phyloP scores from a whole-genome alignment of 2,888 invertebrate genomes.

The Arge pagana region DNA sequence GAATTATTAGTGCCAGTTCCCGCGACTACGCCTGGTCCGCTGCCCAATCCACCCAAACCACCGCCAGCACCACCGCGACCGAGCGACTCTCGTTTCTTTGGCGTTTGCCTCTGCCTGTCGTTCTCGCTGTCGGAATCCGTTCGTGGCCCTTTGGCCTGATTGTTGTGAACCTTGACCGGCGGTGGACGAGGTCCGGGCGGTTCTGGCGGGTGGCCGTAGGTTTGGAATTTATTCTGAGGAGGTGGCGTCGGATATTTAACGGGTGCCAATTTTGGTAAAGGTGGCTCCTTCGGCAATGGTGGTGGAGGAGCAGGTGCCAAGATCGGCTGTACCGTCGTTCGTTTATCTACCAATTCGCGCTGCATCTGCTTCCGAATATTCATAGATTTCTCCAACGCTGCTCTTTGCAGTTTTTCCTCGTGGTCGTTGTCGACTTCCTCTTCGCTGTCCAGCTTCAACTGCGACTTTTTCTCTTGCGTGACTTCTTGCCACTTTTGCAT shows the following conservation, averaged over 20 bases:
- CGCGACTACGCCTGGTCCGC: constrained; percentile 33
- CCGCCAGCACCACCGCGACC: too few relatives aligned
- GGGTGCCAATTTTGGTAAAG: constrained; percentile 45
- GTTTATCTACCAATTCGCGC: constrained; percentile 51
- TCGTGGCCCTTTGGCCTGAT: constrained; percentile 65
- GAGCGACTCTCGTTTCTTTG: constrained; percentile 21
- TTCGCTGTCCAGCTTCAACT: constrained; percentile 41
- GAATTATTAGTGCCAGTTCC: constrained; percentile 25
- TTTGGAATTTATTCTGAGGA: constrained; percentile 49
- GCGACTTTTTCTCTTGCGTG: constrained; percentile 57
- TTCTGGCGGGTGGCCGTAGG: constrained; percentile 48
- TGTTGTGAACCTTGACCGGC: constrained; percentile 51
- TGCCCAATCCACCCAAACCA: constrained; percentile 33
- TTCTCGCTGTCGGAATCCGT: constrained; percentile 60
- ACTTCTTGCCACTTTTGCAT: constrained; percentile 61
- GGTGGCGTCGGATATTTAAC: constrained; percentile 53
- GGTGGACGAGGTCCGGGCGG: constrained; percentile 48
- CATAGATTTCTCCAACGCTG: constrained; percentile 50
- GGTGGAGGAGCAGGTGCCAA: constrained; percentile 50
- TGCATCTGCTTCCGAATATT: constrained; percentile 54
- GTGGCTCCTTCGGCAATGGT: constrained; percentile 59
- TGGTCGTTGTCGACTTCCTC: constrained; percentile 52
- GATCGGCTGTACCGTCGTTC: constrained; percentile 40
- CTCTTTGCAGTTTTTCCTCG: constrained; percentile 55
- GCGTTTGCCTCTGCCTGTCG: constrained; percentile 34